Conservation (phyloP, 2,113 vertebrate species). For the Sakesphorus luctuosus region DNA sequence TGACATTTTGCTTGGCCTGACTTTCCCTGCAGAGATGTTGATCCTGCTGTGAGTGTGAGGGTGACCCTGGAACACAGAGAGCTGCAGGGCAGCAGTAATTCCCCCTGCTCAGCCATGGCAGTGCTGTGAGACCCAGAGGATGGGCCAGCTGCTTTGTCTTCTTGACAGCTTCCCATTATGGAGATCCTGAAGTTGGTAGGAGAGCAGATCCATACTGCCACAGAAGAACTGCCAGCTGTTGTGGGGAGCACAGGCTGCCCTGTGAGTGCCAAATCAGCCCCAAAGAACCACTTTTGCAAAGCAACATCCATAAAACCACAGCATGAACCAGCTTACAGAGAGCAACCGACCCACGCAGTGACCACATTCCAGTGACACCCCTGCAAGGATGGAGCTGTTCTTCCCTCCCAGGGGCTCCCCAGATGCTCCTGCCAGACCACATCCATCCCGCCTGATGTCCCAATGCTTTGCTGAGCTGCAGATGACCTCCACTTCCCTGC, state of each 20-base stretch:
- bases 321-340: neutral
- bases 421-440: neutral
- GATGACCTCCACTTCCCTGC: neutral
- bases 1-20: neutral
- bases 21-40: neutral
- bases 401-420: neutral
- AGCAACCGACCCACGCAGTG: fast-evolving
- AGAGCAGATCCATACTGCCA: neutral
- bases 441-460: neutral
- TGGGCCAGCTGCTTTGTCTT: neutral
- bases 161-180: neutral
- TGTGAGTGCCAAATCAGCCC: fast-evolving
- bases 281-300: neutral
- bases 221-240: neutral
- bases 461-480: neutral
- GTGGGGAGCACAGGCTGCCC: neutral
- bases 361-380: neutral
- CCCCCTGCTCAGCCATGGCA: neutral
- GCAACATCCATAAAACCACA: neutral
- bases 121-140: fast-evolving
- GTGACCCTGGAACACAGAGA: neutral
- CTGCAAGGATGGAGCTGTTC: neutral
- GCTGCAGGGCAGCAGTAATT: neutral
- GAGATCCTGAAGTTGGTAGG: neutral
- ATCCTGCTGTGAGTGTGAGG: fast-evolving